A percentile compares a stretch with the other conserved stretches of the same genome.
phyloP scores from a whole-genome alignment of 2,888 invertebrate species.

The Mylabris sibirica region DNA sequence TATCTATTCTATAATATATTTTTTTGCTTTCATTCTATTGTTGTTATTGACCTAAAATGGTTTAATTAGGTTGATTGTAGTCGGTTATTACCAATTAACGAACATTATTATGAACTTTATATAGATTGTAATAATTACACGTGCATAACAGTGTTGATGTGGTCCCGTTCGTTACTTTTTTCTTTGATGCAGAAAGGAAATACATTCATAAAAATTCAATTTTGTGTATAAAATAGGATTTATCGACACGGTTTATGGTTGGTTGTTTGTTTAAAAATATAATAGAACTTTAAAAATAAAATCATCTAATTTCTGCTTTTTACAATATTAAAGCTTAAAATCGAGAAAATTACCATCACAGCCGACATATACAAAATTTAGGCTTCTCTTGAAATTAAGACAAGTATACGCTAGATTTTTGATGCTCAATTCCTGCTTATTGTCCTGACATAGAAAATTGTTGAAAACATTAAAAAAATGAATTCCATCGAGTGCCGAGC shows the following conservation, averaged over 20 bases:
- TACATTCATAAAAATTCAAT: not conserved
- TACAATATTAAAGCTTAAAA: no score
- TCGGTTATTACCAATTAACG: not conserved
- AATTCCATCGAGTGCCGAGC: no score
- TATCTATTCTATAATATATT: no score
- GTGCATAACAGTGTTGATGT: constrained; percentile 9
- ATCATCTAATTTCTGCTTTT: no score
- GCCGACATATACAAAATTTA: no score
- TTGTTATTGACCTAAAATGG: constrained; percentile 4
- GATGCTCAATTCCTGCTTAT: no score
- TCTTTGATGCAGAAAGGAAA: constrained; percentile 5
- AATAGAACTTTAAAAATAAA: not conserved
- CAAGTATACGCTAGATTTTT: no score
- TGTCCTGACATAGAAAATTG: no score
- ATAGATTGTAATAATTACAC: constrained; percentile 7
- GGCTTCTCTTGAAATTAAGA: no score
- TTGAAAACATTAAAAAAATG: no score
- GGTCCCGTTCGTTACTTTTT: not conserved
- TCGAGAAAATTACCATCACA: no score
- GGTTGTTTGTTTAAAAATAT: constrained; percentile 4
- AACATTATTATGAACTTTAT: not conserved
- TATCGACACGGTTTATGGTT: constrained; percentile 3
- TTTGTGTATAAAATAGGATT: not conserved
- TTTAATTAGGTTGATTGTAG: not conserved
- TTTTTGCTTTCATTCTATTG: not conserved